Percentiles rank a stretch among this genome's conserved stretches.
Evolutionary conservation across 2,888 invertebrate species (phyloP).

Genomic region (Drosophila meridiana): DNA sequence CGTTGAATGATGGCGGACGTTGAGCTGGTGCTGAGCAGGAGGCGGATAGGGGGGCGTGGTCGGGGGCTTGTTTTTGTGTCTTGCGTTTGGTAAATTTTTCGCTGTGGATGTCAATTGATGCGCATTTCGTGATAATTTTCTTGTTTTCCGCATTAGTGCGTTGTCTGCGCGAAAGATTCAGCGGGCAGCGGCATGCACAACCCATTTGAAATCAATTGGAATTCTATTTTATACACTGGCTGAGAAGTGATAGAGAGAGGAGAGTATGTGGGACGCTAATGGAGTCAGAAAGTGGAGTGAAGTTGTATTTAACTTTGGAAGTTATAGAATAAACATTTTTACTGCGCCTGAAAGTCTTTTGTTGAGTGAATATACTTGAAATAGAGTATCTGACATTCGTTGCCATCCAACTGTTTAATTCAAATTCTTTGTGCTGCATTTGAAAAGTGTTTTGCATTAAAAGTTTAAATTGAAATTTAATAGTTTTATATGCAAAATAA

Average conservation of each 20-base stretch:
- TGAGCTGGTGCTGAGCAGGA: neutral
- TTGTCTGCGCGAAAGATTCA: conserved; percentile 4
- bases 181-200: neutral
- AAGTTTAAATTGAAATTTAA: conserved; percentile 58
- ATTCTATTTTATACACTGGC: conserved; percentile 14
- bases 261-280: too few species aligned
- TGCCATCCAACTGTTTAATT: too few species aligned
- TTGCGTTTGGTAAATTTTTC: conserved; percentile 29
- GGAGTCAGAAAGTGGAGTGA: neutral
- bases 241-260: too few species aligned
- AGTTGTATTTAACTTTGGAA: neutral
- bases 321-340: neutral
- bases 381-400: neutral
- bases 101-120: conserved; percentile 61
- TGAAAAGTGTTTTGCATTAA: conserved; percentile 49
- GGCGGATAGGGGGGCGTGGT: neutral
- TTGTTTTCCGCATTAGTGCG: conserved; percentile 66
- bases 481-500: conserved; percentile 37
- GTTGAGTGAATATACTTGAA: neutral
- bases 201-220: conserved; percentile 42
- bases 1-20: conserved; percentile 6
- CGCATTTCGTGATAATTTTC: conserved; percentile 67
- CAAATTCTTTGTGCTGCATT: neutral
- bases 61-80: conserved; percentile 15
- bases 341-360: neutral